Base-by-base conservation (phyloP, 2,113 vertebrate genomes). In the Onychostoma macrolepis region DNA sequence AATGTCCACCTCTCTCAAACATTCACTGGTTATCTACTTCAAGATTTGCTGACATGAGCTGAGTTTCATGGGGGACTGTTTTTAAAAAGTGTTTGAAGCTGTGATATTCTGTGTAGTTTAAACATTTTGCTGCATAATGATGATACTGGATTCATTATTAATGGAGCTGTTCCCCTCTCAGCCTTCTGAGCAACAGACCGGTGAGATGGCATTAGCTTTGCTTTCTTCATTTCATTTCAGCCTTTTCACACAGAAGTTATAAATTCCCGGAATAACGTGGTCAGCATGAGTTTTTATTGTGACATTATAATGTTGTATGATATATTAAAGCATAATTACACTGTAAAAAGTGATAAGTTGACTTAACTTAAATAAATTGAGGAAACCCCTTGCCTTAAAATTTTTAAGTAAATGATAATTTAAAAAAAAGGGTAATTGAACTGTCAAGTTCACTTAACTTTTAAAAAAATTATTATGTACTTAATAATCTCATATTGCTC, bases 131-230 rank as follows among this genome's bases (percentile, higher is more conserved):
- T 95, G 91, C 91, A 93, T 96, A 95, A 97, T 96, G 95, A 96
- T 94, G 96, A 97, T 96, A 96, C 93, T 93, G 85, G 91, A 96
- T 97, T 93, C 95, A 98, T 97, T 97, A 97, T 97, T 97, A 96
- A 97, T 96, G 94, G 83, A 90, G 89, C 85, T 88, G 90, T 93
- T 92, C 89, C 89, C 94, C 95, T 95, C 94, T 93, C 94, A 93
- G 94, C 65, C 83, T 90, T 72, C 61, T 69, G 26, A 82, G 80
- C 38, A 69, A n/a, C 26, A 71, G n/a, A 26, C n/a, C 38, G 6
- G 80, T 65, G 41, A 76, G 58, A 81, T 5, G 33, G 4, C 38
- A 82, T 43, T 67, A 21, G 38, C 61, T 65, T 38, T 28, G 41
- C 36, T 45, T 26, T 33, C 63, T 50, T 43, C 61, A 1, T 21